Conservation (phyloP, 2,888 invertebrate species). For the Athripsodes cinereus region DNA sequence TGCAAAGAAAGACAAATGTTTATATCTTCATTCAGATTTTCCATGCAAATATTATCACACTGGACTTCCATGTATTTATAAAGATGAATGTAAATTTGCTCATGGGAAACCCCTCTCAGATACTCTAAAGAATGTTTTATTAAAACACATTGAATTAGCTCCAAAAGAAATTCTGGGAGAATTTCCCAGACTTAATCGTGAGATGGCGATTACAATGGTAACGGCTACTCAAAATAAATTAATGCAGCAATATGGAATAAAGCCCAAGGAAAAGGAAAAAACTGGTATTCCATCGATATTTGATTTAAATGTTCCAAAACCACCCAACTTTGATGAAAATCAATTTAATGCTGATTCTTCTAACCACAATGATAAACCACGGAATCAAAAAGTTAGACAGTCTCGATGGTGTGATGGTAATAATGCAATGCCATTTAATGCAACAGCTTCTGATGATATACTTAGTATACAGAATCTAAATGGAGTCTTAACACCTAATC, state of each 20-base stretch:
- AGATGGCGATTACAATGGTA: constrained; percentile 61
- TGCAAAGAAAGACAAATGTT: constrained; percentile 90
- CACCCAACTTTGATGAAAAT: constrained; percentile 35
- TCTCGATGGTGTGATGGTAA: constrained; percentile 48
- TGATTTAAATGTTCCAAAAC: constrained; percentile 45
- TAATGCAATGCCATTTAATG: constrained; percentile 5
- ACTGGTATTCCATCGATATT: constrained; percentile 44
- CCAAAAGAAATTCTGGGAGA: constrained; percentile 89
- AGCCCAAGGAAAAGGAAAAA: constrained; percentile 35
- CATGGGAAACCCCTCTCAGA: constrained; percentile 85
- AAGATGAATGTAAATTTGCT: constrained; percentile 89
- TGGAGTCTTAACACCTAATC: constrained; percentile 50
- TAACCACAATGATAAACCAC: constrained; percentile 35
- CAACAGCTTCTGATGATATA: constrained; percentile 37
- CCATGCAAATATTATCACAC: constrained; percentile 97
- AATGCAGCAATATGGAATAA: constrained; percentile 38
- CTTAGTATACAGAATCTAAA: constrained; percentile 53
- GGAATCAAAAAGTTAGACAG: constrained; percentile 45
- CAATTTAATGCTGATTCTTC: constrained; percentile 5
- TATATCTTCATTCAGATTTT: constrained; percentile 95
- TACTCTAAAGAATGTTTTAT: constrained; percentile 57
- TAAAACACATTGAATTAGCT: constrained; percentile 81
- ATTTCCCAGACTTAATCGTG: constrained; percentile 75
- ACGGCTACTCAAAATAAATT: constrained; percentile 44
- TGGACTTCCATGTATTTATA: constrained; percentile 75